These are phyloP conservation scores for Anarrhichthys ocellatus DNA, from an alignment of 2,113 vertebrate species.

Conservation along the genomic window DNA sequence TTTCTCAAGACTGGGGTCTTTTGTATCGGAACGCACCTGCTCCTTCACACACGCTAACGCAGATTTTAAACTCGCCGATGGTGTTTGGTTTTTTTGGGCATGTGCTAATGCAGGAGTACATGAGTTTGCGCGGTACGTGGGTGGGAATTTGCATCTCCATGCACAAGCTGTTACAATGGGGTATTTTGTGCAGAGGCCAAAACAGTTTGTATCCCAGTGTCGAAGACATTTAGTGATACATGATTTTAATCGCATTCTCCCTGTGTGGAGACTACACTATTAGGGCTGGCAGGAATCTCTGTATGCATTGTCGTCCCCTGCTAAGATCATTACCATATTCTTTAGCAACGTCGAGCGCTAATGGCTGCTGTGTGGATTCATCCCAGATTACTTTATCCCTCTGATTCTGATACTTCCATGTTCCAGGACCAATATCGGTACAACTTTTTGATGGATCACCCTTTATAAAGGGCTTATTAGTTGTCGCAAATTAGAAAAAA, in stretches of 20 bases:
- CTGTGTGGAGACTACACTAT: conserved; percentile 9
- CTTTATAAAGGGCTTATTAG: neutral
- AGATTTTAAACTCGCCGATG: neutral
- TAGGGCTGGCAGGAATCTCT: conserved; percentile 13
- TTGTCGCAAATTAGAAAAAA: too few species aligned
- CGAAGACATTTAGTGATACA: conserved; percentile 30
- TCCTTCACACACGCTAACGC: too few species aligned
- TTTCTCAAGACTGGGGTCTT: conserved; percentile 17
- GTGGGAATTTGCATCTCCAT: conserved; percentile 17
- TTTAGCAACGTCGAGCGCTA: neutral
- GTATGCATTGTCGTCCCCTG: neutral
- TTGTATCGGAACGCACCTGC: conserved; percentile 16
- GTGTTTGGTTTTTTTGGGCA: neutral
- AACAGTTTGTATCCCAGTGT: conserved; percentile 15
- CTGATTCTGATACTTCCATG: neutral
- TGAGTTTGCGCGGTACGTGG: neutral
- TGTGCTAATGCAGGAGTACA: neutral
- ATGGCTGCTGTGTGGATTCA: neutral
- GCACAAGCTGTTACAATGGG: conserved; percentile 7
- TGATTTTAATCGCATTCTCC: conserved; percentile 44
- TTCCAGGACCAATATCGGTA: neutral
- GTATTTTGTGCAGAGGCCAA: conserved; percentile 14
- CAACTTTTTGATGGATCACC: neutral
- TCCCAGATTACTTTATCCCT: neutral
- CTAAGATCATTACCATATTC: neutral